A percentile compares a stretch with the other conserved stretches of the same genome.
Evolutionary conservation across 35 echinoderm and acorn worm species (phyloP).

Genomic region (Strongylocentrotus purpuratus): DNA sequence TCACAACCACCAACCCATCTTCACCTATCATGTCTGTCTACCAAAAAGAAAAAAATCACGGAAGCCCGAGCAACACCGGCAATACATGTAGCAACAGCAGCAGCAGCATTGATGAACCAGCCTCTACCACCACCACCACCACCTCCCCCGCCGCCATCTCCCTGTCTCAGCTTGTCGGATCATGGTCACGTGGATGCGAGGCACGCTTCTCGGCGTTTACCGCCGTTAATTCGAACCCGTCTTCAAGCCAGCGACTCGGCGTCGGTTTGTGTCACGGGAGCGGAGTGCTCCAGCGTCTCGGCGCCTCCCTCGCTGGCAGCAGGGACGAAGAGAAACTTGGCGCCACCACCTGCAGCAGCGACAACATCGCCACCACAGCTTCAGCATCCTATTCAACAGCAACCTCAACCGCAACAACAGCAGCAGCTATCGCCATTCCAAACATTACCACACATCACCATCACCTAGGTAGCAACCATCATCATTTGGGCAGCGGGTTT

Average conservation of each 20-base stretch:
- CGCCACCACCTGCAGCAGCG: background rate
- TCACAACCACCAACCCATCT: background rate
- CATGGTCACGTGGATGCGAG: constrained; percentile 40
- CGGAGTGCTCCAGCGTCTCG: background rate
- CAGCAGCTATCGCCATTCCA: background rate
- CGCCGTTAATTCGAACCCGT: constrained; percentile 18
- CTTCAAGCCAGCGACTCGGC: constrained; percentile 7
- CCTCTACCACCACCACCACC: background rate
- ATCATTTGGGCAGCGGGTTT: background rate
- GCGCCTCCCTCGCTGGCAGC: background rate
- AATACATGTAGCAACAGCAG: background rate
- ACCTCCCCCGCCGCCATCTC: background rate
- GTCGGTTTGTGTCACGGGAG: background rate
- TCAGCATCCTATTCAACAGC: background rate
- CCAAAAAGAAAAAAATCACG: background rate
- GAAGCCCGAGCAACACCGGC: background rate
- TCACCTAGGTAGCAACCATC: background rate
- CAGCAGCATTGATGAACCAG: background rate
- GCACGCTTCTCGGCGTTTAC: constrained; percentile 46
- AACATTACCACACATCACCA: constrained; percentile 28
- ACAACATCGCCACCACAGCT: constrained; percentile 15
- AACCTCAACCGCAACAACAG: background rate
- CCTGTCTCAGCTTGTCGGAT: constrained; percentile 4
- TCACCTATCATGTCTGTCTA: background rate
- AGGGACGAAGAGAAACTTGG: constrained; percentile 1